These are phyloP conservation scores for Triplophysa yarkandensis DNA, from an alignment of 2,797 vertebrate species.

Conservation along the genomic window DNA sequence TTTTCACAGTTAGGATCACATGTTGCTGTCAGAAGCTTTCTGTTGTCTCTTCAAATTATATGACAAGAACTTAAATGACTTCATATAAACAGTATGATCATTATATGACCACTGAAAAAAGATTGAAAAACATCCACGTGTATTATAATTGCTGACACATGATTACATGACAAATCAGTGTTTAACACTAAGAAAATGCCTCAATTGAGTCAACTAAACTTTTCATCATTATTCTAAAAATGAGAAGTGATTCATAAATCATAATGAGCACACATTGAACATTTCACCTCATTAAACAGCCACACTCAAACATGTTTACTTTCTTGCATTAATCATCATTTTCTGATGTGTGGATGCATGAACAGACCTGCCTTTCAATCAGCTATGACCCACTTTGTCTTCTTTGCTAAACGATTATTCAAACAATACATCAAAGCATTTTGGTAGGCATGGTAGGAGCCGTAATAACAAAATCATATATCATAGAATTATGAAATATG, in stretches of 20 bases:
- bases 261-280: conserved; percentile 1
- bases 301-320: neutral
- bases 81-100: conserved; percentile 21
- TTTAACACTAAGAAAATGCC: neutral
- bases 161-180: neutral
- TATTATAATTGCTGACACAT: neutral
- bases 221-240: neutral
- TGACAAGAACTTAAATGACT: neutral
- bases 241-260: neutral
- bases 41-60: neutral
- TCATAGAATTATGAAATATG: neutral
- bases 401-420: neutral
- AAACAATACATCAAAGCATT: neutral
- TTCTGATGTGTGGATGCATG: neutral
- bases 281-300: neutral
- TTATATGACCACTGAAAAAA: conserved; percentile 4
- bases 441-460: neutral
- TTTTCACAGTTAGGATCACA: no score
- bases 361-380: neutral
- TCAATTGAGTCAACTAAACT: neutral
- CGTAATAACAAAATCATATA: neutral
- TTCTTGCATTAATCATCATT: neutral
- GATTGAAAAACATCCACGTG: neutral
- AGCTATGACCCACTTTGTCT: neutral
- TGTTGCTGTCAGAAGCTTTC: neutral